Percentiles rank a stretch among this genome's conserved stretches.
Conservation (phyloP, 1,140 invertebrate genomes). For the Rhynchophorus ferrugineus region DNA sequence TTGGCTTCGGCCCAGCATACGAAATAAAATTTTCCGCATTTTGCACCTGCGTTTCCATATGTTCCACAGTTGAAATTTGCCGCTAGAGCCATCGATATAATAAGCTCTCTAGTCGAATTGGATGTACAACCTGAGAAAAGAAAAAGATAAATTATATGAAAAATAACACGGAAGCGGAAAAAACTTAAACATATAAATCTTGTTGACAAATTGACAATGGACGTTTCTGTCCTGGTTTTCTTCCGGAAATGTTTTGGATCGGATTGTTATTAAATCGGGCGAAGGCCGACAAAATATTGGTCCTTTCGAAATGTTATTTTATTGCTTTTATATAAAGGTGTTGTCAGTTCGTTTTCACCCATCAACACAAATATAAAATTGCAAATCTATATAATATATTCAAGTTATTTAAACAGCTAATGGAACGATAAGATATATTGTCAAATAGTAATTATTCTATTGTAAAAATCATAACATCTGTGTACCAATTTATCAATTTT, state of each 20-base stretch:
- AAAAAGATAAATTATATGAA: slow-evolving; percentile 23
- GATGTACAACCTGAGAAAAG: slow-evolving; percentile 19
- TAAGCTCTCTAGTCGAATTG: slow-evolving; percentile 23
- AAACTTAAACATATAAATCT: slow-evolving; percentile 23
- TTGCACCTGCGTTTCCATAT: slow-evolving; percentile 25
- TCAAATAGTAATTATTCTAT: no score
- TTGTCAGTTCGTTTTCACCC: no score
- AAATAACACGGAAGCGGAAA: slow-evolving; percentile 14
- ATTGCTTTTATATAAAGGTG: no score
- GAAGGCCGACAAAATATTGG: no score
- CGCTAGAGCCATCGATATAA: slow-evolving; percentile 19
- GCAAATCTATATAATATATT: no score
- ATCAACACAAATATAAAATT: no score
- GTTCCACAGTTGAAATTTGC: slow-evolving; percentile 17
- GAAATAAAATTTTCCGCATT: slow-evolving; percentile 20
- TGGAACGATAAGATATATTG: no score
- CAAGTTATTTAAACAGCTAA: no score
- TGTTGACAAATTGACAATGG: slow-evolving; percentile 23
- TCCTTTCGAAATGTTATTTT: no score
- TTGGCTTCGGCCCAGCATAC: slow-evolving; percentile 13
- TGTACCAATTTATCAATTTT: no score
- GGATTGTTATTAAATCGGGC: no score
- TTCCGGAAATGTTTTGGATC: slow-evolving; percentile 3
- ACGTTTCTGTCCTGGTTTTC: slow-evolving; percentile 7
- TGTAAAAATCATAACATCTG: no score